Percentiles rank a stretch among this genome's conserved stretches.
These are phyloP conservation scores for Cricetomys ansorgei DNA, from an alignment of 2,113 vertebrate species.

Conservation along the genomic window DNA sequence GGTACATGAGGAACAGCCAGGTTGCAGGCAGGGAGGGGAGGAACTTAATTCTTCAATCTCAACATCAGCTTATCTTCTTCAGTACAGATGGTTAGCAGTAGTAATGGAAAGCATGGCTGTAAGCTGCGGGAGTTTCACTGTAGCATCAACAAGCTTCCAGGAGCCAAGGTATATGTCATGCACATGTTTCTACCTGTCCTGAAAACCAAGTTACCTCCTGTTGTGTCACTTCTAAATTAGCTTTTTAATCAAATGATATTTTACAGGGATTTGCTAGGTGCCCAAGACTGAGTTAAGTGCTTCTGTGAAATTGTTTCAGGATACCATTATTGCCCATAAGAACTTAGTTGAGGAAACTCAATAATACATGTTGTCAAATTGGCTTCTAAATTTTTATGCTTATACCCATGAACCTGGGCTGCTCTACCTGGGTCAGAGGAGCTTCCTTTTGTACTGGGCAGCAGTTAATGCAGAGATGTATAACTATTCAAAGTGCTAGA, in stretches of 20 bases:
- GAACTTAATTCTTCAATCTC: not conserved
- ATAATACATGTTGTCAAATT: not conserved
- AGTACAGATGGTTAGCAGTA: not conserved
- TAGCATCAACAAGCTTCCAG: not conserved
- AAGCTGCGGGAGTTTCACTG: not conserved
- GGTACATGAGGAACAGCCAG: not conserved
- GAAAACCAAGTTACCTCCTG: not conserved
- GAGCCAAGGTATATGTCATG: not conserved
- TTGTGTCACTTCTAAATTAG: not conserved
- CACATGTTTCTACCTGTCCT: not conserved
- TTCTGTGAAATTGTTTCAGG: constrained; percentile 25
- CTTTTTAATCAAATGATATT: not conserved
- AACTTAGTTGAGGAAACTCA: not conserved
- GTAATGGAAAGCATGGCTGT: not conserved
- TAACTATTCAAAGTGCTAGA: not conserved
- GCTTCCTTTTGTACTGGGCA: not conserved
- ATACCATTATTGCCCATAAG: not conserved
- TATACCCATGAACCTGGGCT: not conserved
- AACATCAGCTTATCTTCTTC: not conserved
- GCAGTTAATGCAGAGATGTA: too few species aligned
- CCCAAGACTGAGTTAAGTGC: not conserved
- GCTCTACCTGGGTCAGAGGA: not conserved
- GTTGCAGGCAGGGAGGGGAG: too few species aligned
- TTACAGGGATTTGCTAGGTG: constrained; percentile 8
- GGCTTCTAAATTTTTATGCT: not conserved